Base-by-base conservation (phyloP, 2,888 invertebrate species). In the Hipparchia semele region DNA sequence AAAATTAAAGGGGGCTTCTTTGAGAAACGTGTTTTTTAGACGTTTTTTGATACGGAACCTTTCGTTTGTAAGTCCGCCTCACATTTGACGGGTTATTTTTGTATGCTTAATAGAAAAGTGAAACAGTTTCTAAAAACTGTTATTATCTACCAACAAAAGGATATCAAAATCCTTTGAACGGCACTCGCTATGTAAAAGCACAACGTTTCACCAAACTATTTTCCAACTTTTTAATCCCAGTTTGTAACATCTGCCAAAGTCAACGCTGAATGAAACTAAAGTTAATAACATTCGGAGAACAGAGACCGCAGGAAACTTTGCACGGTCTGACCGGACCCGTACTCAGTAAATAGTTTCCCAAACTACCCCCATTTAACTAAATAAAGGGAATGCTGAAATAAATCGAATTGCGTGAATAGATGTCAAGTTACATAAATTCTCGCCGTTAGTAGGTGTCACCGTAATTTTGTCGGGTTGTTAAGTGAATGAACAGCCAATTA, bases 341-440 rank as follows among this genome's bases (percentile, higher is more conserved):
- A 76, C 80, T 82, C 84, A 77, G 78, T 79, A 80, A 85, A 85
- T 82, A 83, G 82, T 85, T 84, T 73, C 58, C 77, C 76, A 72
- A 85, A 85, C 81, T 81, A 79, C 76, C 73, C 73, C 78, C 80
- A 81, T 85, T 83, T 82, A 79, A 78, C 80, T 80, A 78, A 80
- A 80, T 79, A 78, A 82, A 78, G 76, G 75, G 76, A 70, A 74
- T 78, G 73, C 73, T 74, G 76, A 80, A 78, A 82, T 83, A 80
- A 81, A 81, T 83, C 76, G 78, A 79, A 81, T 80, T 79, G 77
- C 79, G 75, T 75, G 79, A 78, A 80, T 79, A 72, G 76, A 51
- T 67, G 73, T 68, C 67, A 70, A 64, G 62, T 60, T 45, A 68
- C 62, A 71, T 73, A 71, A 69, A 70, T 67, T 62, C 61, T 54